These are phyloP conservation scores for Dolomedes plantarius DNA, from an alignment of 2,888 invertebrate genomes.

Conservation along the genomic window DNA sequence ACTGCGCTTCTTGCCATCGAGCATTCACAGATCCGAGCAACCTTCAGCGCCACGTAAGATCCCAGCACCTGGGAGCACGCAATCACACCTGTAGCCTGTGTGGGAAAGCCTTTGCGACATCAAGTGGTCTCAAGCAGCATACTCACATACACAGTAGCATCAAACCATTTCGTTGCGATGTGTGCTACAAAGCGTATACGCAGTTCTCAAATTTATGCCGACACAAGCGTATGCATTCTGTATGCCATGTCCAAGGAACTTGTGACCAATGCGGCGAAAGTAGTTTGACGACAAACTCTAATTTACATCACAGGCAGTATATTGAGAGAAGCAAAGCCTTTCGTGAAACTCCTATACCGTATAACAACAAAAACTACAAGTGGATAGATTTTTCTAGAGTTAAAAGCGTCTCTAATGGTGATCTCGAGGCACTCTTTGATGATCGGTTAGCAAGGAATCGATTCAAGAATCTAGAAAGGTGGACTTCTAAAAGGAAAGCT, in stretches of 20 bases:
- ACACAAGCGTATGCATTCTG: slow-evolving; percentile 98
- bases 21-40: slow-evolving; percentile 97
- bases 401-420: not conserved
- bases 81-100: slow-evolving; percentile 98
- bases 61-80: slow-evolving; percentile 95
- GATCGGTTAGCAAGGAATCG: not conserved
- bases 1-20: slow-evolving; percentile 88
- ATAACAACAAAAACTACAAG: not conserved
- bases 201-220: slow-evolving; percentile 99
- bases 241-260: slow-evolving; percentile 93
- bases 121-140: slow-evolving; percentile 98
- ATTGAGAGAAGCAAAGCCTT: not conserved
- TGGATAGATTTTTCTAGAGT: not conserved
- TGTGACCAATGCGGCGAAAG: slow-evolving; percentile 89
- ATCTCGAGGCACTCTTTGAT: not conserved
- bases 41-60: slow-evolving; percentile 96
- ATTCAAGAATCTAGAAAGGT: not conserved
- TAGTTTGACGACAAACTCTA: not conserved
- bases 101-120: slow-evolving; percentile 98
- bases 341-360: not conserved
- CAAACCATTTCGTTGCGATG: slow-evolving; percentile 91
- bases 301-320: not conserved
- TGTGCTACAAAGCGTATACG: slow-evolving; percentile 98
- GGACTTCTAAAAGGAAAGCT: not conserved
- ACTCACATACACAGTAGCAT: slow-evolving; percentile 98